Conservation (phyloP, 2,113 vertebrate species). For the Centropus bengalensis region DNA sequence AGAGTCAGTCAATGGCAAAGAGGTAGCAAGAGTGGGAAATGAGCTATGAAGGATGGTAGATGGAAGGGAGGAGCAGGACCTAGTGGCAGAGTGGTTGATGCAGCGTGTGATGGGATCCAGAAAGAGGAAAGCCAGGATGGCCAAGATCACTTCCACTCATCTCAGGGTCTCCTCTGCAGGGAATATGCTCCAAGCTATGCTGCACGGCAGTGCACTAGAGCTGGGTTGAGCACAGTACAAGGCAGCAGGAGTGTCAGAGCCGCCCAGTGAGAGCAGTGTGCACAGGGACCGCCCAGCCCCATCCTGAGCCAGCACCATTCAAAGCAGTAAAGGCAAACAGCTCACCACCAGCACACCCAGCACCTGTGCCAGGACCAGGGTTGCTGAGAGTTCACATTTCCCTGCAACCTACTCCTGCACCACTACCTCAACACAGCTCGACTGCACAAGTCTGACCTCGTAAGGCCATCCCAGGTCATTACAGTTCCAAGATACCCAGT, state of each 20-base stretch:
- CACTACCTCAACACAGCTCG: background rate
- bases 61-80: background rate
- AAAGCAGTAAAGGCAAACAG: background rate
- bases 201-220: background rate
- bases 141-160: too few species aligned
- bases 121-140: background rate
- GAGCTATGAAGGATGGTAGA: background rate
- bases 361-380: background rate
- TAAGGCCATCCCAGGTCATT: background rate
- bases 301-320: background rate
- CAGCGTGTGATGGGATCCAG: background rate
- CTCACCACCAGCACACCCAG: background rate
- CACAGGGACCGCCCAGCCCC: background rate
- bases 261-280: background rate
- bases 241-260: background rate
- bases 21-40: background rate
- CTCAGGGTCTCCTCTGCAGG: background rate
- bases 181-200: background rate
- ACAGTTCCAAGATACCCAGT: background rate
- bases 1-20: background rate
- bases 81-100: background rate
- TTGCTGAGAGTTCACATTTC: background rate
- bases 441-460: background rate
- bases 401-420: background rate
- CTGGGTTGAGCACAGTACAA: background rate